Percentiles rank a stretch among this genome's conserved stretches.
These are phyloP conservation scores for Atta colombica DNA, from an alignment of 1,140 invertebrate genomes.

Conservation along the genomic window DNA sequence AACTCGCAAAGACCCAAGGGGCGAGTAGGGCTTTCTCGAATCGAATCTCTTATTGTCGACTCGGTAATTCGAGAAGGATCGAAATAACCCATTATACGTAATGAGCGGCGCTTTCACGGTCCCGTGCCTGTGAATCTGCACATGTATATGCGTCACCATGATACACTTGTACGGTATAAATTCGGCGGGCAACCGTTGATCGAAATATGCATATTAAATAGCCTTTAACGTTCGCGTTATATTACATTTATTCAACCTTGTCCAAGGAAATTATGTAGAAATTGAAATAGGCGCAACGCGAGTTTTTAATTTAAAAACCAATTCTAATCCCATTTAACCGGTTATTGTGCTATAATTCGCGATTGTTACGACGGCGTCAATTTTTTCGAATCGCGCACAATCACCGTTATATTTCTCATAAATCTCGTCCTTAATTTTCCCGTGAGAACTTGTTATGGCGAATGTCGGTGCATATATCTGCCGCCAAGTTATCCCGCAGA, in stretches of 20 bases:
- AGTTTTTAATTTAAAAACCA: conserved; percentile 44
- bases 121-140: conserved; percentile 37
- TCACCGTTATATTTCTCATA: neutral
- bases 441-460: conserved; percentile 16
- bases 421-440: conserved; percentile 26
- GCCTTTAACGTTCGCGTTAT: conserved; percentile 4
- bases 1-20: conserved; percentile 54
- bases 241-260: conserved; percentile 16
- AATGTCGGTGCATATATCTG: neutral
- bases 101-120: conserved; percentile 80
- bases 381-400: neutral
- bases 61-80: conserved; percentile 84
- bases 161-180: conserved; percentile 46
- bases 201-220: conserved; percentile 34
- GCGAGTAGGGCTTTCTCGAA: conserved; percentile 74
- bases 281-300: neutral
- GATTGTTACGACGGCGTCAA: conserved; percentile 10
- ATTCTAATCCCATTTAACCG: conserved; percentile 17
- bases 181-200: conserved; percentile 6
- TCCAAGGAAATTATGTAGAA: conserved; percentile 39
- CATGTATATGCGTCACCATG: conserved; percentile 17
- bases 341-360: conserved; percentile 26
- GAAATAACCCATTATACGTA: conserved; percentile 84
- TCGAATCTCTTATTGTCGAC: conserved; percentile 83
- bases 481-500: conserved; percentile 38